Conservation (phyloP, 2,113 vertebrate species). For the Aleadryas rufinucha region DNA sequence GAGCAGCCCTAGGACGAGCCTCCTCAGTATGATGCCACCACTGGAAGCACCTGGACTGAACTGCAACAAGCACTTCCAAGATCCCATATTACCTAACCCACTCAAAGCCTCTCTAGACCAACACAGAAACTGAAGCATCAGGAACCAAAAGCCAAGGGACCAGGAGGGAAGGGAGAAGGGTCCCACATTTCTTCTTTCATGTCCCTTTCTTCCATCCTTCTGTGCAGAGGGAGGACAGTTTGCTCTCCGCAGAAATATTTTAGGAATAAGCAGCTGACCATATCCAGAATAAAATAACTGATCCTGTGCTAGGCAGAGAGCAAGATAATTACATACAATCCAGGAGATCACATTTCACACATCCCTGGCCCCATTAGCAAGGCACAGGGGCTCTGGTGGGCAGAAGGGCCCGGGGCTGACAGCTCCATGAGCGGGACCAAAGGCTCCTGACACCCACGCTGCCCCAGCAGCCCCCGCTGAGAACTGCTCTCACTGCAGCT, state of each 20-base stretch:
- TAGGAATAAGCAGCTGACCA: not conserved
- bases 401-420: not conserved
- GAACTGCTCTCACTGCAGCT: not conserved
- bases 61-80: not conserved
- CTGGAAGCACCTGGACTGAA: not conserved
- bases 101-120: not conserved
- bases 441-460: not conserved
- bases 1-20: not conserved
- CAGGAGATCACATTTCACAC: not conserved
- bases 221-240: not conserved
- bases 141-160: not conserved
- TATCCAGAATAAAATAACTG: not conserved
- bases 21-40: not conserved
- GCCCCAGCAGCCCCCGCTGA: not conserved
- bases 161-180: not conserved
- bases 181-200: not conserved
- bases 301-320: not conserved
- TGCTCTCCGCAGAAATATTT: not conserved
- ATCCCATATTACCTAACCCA: not conserved
- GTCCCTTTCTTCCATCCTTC: not conserved
- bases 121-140: not conserved
- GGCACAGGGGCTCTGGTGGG: not conserved
- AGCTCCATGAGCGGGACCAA: fast-evolving
- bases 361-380: not conserved
- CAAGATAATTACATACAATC: not conserved